Percentiles rank a stretch among this genome's conserved stretches.
Evolutionary conservation across 2,113 vertebrate genomes (phyloP).

Genomic region (Typhlomys cinereus): DNA sequence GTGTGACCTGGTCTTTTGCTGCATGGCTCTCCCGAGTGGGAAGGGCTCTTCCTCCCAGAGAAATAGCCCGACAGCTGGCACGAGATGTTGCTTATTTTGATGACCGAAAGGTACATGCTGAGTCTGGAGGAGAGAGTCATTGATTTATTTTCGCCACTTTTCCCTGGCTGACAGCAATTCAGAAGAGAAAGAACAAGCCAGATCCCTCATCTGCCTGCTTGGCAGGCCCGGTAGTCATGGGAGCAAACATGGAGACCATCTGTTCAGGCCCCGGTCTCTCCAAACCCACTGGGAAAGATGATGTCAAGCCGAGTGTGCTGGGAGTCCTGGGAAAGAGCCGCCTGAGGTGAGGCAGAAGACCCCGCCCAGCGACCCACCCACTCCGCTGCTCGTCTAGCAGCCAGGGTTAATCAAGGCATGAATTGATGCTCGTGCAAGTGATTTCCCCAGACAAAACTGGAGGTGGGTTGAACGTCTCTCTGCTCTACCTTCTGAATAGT

Average conservation of each 20-base stretch:
- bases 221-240: conserved; percentile 75
- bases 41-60: conserved; percentile 49
- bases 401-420: background rate
- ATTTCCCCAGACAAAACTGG: conserved; percentile 23
- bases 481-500: background rate
- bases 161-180: conserved; percentile 69
- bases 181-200: conserved; percentile 75
- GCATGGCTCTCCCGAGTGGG: background rate
- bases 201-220: conserved; percentile 77
- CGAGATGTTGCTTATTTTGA: conserved; percentile 65
- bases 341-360: conserved; percentile 28
- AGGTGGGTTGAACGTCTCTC: background rate
- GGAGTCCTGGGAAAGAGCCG: background rate
- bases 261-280: conserved; percentile 67
- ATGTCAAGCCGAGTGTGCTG: conserved; percentile 39
- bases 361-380: background rate
- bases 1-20: background rate
- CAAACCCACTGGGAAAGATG: conserved; percentile 66
- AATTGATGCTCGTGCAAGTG: background rate
- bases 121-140: conserved; percentile 67
- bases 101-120: conserved; percentile 68
- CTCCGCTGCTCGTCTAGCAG: background rate
- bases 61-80: conserved; percentile 55
- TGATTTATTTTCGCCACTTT: conserved; percentile 77
- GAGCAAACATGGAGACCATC: conserved; percentile 74